Evolutionary conservation across 2,888 invertebrate species (phyloP).

Genomic region (Cepaea hortensis): DNA sequence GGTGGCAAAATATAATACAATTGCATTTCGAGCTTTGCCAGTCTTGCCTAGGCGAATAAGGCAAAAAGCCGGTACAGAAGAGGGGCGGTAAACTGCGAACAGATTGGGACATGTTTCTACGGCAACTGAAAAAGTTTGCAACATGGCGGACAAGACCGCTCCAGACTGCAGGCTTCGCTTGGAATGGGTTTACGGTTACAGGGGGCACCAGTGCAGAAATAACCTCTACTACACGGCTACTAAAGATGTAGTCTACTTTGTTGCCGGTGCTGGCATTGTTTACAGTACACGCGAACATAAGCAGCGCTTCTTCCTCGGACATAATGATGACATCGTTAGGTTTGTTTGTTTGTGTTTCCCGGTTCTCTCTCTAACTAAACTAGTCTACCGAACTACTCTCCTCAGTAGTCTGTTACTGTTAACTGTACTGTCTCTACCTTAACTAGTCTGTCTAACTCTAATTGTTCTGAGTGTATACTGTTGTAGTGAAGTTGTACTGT

Average conservation of each 20-base stretch:
- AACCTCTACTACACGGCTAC: conserved; percentile 75
- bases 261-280: conserved; percentile 77
- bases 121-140: conserved; percentile 49
- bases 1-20: neutral
- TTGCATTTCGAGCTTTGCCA: neutral
- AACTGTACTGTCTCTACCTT: too few relatives aligned
- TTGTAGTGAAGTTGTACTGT: too few relatives aligned
- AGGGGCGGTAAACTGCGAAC: conserved; percentile 45
- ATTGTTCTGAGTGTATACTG: too few relatives aligned
- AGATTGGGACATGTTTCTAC: conserved; percentile 51
- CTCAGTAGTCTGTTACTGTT: too few relatives aligned
- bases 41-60: neutral
- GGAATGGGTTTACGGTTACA: conserved; percentile 78
- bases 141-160: conserved; percentile 70
- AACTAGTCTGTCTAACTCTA: too few relatives aligned
- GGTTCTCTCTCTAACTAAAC: too few relatives aligned
- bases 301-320: conserved; percentile 77
- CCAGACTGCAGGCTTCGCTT: conserved; percentile 74
- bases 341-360: conserved; percentile 51
- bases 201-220: conserved; percentile 76
- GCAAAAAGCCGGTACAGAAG: neutral
- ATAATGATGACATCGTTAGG: conserved; percentile 77
- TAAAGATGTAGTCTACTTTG: conserved; percentile 77
- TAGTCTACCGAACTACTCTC: too few relatives aligned
- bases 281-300: conserved; percentile 73